Base-by-base conservation (phyloP, 53 echinoderm and acorn worm species). In the Echinarachnius parma region DNA sequence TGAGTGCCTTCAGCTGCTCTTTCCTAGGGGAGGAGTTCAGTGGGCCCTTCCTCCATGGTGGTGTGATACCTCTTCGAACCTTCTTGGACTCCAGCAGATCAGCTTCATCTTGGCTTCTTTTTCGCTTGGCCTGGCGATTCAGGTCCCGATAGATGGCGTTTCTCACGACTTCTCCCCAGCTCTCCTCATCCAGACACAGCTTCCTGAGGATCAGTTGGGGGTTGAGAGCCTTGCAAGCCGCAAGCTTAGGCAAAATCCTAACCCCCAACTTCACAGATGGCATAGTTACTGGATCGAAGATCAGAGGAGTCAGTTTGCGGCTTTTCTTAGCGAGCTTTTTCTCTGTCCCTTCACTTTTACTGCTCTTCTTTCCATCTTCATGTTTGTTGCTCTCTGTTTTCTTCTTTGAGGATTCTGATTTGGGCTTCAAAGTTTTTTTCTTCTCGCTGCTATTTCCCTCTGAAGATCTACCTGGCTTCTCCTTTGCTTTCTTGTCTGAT, bases 101-200 rank as follows among this genome's bases (percentile, higher is more conserved):
- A 9, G 34, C 26, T 15, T 69, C 70, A 15, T 22, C 5, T 15
- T 24, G 35, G 39, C 57, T 55, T 16, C 25, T 22, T 20, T 72
- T 72, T 44, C 44, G 55, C 45, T 37, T 56, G 23, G 25, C 28
- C 19, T 53, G 34, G 0, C 74, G 55, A 28, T 55, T 28, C 14
- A 72, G 74, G 44, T 72, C 74, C 37, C 74, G 13, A 57, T 56
- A 72, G 11, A 72, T 37, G n/a, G 74, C 74, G 39, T 72, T 72
- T 26, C 74, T 54, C 3, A 72, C 57, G 19, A 72, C 74, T 28
- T 72, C 74, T n/a, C 57, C n/a, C 74, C 74, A 72, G 44, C 74
- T 72, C 55, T 34, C 56, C 28, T 72, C 74, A 57, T 72, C 39
- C 21, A 72, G 29, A 21, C 55, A 54, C 3, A 72, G 57, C 37